phyloP scores from a whole-genome alignment of 2,113 vertebrate species.

The Bubo scandiacus region DNA sequence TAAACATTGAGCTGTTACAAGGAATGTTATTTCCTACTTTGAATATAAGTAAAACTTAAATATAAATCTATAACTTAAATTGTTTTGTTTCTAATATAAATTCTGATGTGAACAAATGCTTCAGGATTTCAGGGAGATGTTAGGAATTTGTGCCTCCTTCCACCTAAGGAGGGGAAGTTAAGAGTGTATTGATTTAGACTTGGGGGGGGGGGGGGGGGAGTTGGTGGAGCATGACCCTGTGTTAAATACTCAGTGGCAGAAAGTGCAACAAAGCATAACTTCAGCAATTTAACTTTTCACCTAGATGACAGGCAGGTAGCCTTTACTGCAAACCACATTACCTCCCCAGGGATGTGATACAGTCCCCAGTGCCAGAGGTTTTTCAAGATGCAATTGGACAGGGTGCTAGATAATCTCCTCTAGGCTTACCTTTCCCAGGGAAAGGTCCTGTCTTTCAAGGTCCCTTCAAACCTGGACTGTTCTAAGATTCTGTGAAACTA shows the following conservation, averaged over 20 bases:
- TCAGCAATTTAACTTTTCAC: background rate
- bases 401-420: background rate
- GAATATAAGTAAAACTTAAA: slow-evolving; percentile 67
- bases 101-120: background rate
- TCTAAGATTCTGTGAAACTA: background rate
- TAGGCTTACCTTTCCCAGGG: background rate
- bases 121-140: background rate
- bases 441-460: background rate
- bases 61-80: background rate
- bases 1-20: slow-evolving; percentile 30
- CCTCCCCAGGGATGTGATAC: background rate
- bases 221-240: background rate
- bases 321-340: background rate
- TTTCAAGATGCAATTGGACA: background rate
- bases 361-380: no score
- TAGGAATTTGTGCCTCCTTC: background rate
- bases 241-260: background rate
- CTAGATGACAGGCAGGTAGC: background rate
- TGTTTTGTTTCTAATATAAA: slow-evolving; percentile 32
- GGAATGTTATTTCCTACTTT: slow-evolving; percentile 64
- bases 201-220: no score
- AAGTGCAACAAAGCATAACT: background rate
- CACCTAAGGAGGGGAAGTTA: background rate
- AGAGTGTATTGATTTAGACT: background rate
- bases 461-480: background rate